Base-by-base conservation (phyloP, 23 tunicate genomes). In the Corella eumyota region DNA sequence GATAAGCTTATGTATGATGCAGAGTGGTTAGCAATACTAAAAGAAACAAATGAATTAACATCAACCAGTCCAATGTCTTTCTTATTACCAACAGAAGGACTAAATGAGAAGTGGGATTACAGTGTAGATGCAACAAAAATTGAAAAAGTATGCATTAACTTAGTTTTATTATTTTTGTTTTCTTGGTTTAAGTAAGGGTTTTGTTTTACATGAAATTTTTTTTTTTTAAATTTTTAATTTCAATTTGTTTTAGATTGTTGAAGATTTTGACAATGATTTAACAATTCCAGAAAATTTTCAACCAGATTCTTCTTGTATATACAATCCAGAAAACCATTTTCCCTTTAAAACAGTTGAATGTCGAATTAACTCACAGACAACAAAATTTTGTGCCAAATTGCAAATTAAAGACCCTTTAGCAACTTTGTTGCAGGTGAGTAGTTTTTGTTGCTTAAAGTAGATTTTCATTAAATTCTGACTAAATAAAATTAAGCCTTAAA, bases 11-110 rank as follows among this genome's bases (percentile, higher is more conserved):
- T 20, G 29, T 92, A 92, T 46, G 98, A 92, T 64, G 74, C 93
- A 0, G 98, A 92, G 58, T 92, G 98, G 98, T 70, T 92, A 28
- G 92, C 98, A 21, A 76, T 92, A 36, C 57, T 92, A 19, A 76
- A 77, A 50, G 58, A 66, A 9, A 92, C 98, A 25, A 72, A 92
- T 51, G 70, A 85, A 17, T 47, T 83, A 7, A 65, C 68, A 56
- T 82, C 98, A 29, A 56, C 81, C 22, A 70, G 86, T 6, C 55
- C 34, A 31, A 34, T 45, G n/a, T 45, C 70, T 28, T 52, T 54
- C 24, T 30, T 60, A 4, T 71, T 92, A 51, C 98, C 93, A 1
- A 58, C 75, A 7, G 30, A 65, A 40, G 83, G 83, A 0, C 45
- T 71, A 5, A 48, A 56, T 57, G 77, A 70, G 22, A 68, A 69